These are phyloP conservation scores for Paraplagusia blochii DNA, from an alignment of 2,113 vertebrate genomes.

Conservation along the genomic window DNA sequence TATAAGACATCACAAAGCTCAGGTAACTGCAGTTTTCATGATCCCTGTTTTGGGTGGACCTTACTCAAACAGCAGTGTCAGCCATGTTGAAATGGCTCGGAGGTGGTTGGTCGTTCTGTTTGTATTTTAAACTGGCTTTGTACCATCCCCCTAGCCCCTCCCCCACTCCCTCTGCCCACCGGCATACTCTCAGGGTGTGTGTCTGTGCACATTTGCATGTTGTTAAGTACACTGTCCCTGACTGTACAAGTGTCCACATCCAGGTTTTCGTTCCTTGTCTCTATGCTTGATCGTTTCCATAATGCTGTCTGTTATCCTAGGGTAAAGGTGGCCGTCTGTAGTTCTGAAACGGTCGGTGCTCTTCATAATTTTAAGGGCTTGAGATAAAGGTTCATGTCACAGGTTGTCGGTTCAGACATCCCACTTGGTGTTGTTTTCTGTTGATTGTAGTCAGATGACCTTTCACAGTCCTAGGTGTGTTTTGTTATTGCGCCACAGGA, in stretches of 20 bases:
- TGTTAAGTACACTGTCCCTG: conserved; percentile 41
- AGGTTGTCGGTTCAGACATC: conserved; percentile 25
- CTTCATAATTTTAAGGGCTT: not conserved
- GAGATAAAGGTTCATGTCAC: not conserved
- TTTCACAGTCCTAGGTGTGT: conserved; percentile 64
- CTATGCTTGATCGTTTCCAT: conserved; percentile 27
- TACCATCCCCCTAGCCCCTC: conserved; percentile 65
- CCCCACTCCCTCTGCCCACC: conserved; percentile 65
- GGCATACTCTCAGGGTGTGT: conserved; percentile 44
- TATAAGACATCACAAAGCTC: conserved; percentile 9
- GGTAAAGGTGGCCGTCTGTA: not conserved
- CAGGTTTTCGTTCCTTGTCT: conserved; percentile 26
- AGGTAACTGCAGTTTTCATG: conserved; percentile 11
- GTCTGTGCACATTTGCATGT: conserved; percentile 20
- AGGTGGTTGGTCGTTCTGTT: conserved; percentile 63
- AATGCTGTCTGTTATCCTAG: not conserved
- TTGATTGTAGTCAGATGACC: conserved; percentile 53
- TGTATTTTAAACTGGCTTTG: conserved; percentile 73
- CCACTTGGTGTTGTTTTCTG: conserved; percentile 23
- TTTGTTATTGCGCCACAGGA: conserved; percentile 71
- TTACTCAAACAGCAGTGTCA: conserved; percentile 46
- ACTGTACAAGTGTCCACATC: conserved; percentile 2
- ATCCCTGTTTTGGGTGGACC: conserved; percentile 26
- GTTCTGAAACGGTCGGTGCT: conserved; percentile 1
- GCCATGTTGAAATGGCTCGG: conserved; percentile 65